These are phyloP conservation scores for Chiloscyllium plagiosum DNA, from an alignment of 2,113 vertebrate species.

Conservation along the genomic window DNA sequence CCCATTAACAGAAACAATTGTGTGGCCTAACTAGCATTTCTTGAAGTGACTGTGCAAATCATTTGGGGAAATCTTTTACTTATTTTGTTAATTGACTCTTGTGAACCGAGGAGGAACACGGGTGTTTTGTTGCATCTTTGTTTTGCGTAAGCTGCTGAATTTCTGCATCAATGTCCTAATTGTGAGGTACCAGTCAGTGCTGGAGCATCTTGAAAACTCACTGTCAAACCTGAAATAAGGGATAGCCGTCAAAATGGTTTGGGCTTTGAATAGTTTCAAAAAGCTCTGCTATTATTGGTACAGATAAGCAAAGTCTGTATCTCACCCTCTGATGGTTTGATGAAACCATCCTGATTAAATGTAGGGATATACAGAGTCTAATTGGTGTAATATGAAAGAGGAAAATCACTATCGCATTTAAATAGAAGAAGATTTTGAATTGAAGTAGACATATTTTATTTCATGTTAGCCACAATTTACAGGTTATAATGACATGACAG, in stretches of 20 bases:
- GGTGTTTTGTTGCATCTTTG: background rate
- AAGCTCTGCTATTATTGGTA: background rate
- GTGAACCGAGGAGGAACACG: background rate
- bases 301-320: too few relatives aligned
- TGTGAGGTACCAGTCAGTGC: background rate
- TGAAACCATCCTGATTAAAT: too few relatives aligned
- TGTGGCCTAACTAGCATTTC: background rate
- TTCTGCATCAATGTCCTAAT: background rate
- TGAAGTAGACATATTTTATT: too few relatives aligned
- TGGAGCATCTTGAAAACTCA: background rate
- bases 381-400: too few relatives aligned
- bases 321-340: too few relatives aligned
- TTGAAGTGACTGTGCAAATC: background rate
- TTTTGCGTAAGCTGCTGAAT: background rate
- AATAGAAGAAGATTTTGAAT: too few relatives aligned
- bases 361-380: too few relatives aligned
- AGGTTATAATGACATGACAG: too few relatives aligned
- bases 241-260: background rate
- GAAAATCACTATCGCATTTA: too few relatives aligned
- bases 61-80: background rate
- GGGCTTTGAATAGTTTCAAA: background rate
- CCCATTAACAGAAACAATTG: background rate
- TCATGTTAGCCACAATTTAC: too few relatives aligned
- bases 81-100: background rate
- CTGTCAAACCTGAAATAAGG: background rate